These are phyloP conservation scores for Threskiornis aethiopicus DNA, from an alignment of 2,797 vertebrate species.

Conservation along the genomic window DNA sequence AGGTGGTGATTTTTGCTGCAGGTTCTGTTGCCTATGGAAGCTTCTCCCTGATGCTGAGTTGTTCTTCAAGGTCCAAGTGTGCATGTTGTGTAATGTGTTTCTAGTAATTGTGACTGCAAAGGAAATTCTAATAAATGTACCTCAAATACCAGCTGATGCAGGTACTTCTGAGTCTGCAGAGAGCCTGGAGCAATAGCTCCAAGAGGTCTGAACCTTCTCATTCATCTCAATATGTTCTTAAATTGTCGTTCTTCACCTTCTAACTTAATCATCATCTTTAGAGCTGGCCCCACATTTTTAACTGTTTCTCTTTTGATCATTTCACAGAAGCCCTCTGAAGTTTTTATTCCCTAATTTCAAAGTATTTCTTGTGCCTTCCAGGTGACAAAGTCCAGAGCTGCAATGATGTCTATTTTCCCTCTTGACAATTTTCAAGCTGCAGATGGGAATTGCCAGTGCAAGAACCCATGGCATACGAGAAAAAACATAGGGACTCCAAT, in stretches of 20 bases:
- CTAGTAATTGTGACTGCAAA: neutral
- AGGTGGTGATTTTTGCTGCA: neutral
- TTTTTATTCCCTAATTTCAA: constrained; percentile 42
- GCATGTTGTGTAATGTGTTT: neutral
- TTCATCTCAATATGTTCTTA: constrained; percentile 15
- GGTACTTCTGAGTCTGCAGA: neutral
- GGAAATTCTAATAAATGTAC: neutral
- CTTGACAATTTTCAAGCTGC: neutral
- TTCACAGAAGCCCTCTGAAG: neutral
- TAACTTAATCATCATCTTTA: neutral
- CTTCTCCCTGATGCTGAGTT: neutral
- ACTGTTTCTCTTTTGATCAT: constrained; percentile 30
- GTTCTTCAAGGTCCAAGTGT: neutral
- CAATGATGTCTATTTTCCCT: neutral
- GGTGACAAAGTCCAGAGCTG: constrained; percentile 17
- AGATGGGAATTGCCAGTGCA: neutral
- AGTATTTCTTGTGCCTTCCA: constrained; percentile 15
- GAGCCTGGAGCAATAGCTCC: constrained; percentile 3
- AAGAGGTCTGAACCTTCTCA: neutral
- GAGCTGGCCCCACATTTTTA: neutral
- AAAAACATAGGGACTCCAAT: neutral
- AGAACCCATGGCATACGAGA: neutral
- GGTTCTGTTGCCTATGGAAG: neutral
- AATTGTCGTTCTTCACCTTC: constrained; percentile 25
- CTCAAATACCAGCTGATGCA: neutral